A percentile compares a stretch with the other conserved stretches of the same genome.
Evolutionary conservation across 2,888 invertebrate genomes (phyloP).

Genomic region (Sinohyriopsis cumingii): DNA sequence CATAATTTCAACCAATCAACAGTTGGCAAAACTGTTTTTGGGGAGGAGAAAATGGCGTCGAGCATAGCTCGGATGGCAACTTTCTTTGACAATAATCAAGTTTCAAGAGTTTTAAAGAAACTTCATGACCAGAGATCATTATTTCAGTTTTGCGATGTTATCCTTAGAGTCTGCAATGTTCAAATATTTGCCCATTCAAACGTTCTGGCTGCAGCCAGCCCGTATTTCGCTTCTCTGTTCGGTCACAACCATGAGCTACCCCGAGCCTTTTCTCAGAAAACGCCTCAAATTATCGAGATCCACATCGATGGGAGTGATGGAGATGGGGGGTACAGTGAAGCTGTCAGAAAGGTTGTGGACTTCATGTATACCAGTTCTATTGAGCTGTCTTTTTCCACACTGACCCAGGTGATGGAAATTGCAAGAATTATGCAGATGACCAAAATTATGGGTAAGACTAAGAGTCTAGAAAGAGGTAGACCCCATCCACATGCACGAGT

Average conservation of each 20-base stretch:
- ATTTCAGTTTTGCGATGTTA: constrained; percentile 67
- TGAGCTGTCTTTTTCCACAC: constrained; percentile 39
- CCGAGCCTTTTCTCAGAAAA: constrained; percentile 65
- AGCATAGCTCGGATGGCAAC: constrained; percentile 14
- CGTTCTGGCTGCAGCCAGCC: constrained; percentile 67
- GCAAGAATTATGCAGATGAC: constrained; percentile 68
- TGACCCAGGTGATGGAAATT: constrained; percentile 62
- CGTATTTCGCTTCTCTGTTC: constrained; percentile 65
- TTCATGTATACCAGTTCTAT: constrained; percentile 67
- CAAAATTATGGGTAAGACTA: constrained; percentile 39
- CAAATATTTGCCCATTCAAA: constrained; percentile 68
- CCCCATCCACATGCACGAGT: too few relatives aligned
- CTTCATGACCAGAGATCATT: constrained; percentile 58
- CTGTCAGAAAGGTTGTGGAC: constrained; percentile 63
- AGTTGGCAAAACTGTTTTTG: neutral
- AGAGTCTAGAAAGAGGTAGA: neutral
- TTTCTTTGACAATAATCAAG: constrained; percentile 42
- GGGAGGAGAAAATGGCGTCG: constrained; percentile 49
- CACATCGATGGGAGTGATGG: constrained; percentile 62
- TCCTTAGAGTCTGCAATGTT: constrained; percentile 62
- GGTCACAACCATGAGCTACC: constrained; percentile 62
- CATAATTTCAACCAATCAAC: constrained; percentile 4
- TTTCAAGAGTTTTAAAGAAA: constrained; percentile 32
- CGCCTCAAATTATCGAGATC: constrained; percentile 68
- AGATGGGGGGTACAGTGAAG: constrained; percentile 57